Conservation (phyloP, 2,113 vertebrate genomes). For the Mungos mungo region DNA sequence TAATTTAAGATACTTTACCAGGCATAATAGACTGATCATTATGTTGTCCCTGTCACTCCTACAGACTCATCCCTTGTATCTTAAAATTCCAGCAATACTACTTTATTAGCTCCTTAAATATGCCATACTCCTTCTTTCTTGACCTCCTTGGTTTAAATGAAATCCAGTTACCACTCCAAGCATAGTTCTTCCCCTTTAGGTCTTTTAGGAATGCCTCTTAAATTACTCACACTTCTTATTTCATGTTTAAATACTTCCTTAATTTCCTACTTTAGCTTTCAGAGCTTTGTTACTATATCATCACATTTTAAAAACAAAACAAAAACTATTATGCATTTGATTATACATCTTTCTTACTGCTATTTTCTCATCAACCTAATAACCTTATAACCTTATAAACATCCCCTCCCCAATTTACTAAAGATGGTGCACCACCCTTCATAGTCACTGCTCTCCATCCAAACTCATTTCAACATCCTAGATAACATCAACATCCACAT, state of each 20-base stretch:
- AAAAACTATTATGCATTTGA: background rate
- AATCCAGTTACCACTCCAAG: background rate
- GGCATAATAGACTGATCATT: background rate
- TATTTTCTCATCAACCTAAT: background rate
- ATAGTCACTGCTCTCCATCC: background rate
- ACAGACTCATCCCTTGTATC: background rate
- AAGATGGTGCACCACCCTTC: background rate
- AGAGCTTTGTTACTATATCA: background rate
- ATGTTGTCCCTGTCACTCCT: background rate
- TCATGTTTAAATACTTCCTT: background rate
- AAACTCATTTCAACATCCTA: background rate
- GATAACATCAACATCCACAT: background rate
- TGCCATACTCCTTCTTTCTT: background rate
- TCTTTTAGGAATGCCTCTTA: background rate
- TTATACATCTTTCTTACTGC: background rate
- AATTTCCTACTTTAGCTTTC: background rate
- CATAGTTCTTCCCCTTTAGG: background rate
- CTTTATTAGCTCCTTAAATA: background rate
- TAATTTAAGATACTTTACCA: background rate
- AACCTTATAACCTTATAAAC: background rate
- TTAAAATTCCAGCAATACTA: background rate
- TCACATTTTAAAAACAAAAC: background rate
- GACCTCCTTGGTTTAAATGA: background rate
- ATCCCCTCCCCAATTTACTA: background rate
- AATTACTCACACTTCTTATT: background rate